Conservation (phyloP, 2,113 vertebrate genomes). For the Merops nubicus region DNA sequence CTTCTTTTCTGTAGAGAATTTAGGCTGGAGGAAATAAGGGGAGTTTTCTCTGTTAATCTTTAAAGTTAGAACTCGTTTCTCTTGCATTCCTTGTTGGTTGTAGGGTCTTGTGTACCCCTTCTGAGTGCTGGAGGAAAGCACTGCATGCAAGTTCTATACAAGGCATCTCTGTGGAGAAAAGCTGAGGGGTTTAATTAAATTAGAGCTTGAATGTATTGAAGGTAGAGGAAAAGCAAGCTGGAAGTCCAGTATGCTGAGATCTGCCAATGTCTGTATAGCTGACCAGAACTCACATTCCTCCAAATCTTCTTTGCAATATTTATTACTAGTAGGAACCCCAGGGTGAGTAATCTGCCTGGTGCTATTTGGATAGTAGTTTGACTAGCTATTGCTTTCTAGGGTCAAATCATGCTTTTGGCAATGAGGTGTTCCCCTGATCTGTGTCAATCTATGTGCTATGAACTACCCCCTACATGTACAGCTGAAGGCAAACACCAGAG, state of each 20-base stretch:
- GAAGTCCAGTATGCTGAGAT: neutral
- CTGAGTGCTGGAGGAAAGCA: neutral
- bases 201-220: neutral
- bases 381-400: neutral
- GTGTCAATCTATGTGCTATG: fast-evolving
- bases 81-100: neutral
- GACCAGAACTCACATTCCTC: neutral
- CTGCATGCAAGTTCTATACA: fast-evolving
- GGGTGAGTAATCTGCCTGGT: neutral
- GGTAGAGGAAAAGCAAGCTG: neutral
- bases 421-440: neutral
- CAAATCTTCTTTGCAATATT: fast-evolving
- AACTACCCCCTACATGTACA: fast-evolving
- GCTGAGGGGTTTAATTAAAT: neutral
- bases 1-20: neutral
- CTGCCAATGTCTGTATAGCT: neutral
- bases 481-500: neutral
- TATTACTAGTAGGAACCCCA: fast-evolving
- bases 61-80: neutral
- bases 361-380: fast-evolving
- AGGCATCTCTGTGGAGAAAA: neutral
- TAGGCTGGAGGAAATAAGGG: neutral
- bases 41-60: neutral
- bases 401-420: neutral
- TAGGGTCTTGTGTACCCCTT: neutral